Conservation (phyloP, 1,140 invertebrate genomes). For the Adoxophyes honmai region DNA sequence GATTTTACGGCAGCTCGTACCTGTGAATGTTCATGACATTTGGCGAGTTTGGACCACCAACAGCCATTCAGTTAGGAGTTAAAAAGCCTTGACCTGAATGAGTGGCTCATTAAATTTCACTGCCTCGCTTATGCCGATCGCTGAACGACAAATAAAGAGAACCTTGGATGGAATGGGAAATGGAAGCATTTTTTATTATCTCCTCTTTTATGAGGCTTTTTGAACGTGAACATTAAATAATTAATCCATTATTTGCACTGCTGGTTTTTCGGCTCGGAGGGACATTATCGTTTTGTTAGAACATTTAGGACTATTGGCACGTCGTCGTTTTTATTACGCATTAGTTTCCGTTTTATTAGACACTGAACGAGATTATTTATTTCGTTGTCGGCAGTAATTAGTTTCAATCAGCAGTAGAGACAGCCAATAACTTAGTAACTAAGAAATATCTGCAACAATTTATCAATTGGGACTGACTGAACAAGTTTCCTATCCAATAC, state of each 20-base stretch:
- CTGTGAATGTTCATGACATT: background rate
- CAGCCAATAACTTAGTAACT: background rate
- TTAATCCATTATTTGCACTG: too few species aligned
- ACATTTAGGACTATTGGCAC: too few species aligned
- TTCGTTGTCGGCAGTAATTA: too few species aligned
- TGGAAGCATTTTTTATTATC: slow-evolving; percentile 43
- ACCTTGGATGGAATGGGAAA: slow-evolving; percentile 35
- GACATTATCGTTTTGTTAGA: too few species aligned
- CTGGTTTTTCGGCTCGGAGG: too few species aligned
- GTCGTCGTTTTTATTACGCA: too few species aligned
- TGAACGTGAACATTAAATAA: slow-evolving; percentile 4
- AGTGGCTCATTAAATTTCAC: slow-evolving; percentile 53
- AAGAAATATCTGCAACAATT: background rate
- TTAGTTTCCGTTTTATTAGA: too few species aligned
- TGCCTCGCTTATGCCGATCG: slow-evolving; percentile 42
- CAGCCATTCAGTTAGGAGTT: background rate
- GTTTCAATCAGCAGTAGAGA: background rate
- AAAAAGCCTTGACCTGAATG: slow-evolving; percentile 55
- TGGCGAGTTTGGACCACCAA: background rate
- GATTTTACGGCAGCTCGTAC: background rate
- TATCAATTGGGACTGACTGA: too few species aligned
- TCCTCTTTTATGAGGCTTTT: slow-evolving; percentile 35
- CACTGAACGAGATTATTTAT: too few species aligned
- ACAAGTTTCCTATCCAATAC: too few species aligned
- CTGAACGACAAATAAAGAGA: slow-evolving; percentile 48